phyloP scores from a whole-genome alignment of 2,797 vertebrate genomes.

The Alfaro cultratus region DNA sequence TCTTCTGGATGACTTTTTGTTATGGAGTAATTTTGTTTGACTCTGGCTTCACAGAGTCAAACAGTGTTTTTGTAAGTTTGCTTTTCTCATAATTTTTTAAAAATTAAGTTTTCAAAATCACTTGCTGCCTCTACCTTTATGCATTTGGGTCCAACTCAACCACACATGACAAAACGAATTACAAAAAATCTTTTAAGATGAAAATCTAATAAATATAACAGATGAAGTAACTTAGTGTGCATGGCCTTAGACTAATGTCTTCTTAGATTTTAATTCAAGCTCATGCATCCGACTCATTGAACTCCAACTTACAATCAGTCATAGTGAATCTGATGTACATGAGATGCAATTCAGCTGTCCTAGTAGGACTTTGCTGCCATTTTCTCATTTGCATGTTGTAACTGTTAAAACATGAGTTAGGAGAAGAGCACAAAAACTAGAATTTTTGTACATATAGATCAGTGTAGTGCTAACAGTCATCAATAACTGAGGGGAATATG shows the following conservation, averaged over 20 bases:
- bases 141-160: too few species aligned
- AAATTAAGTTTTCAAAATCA: too few species aligned
- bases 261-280: background rate
- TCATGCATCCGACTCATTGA: background rate
- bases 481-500: background rate
- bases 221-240: background rate
- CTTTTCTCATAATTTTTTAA: too few species aligned
- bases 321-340: background rate
- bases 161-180: too few species aligned
- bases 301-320: background rate
- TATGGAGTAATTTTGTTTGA: too few species aligned
- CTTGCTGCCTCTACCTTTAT: too few species aligned
- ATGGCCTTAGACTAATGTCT: background rate
- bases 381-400: background rate
- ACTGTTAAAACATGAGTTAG: background rate
- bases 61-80: too few species aligned
- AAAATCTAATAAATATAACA: background rate
- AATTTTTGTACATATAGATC: background rate
- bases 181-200: background rate
- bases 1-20: too few species aligned
- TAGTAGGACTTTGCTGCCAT: background rate
- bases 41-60: too few species aligned
- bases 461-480: background rate
- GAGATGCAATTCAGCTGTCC: too few species aligned
- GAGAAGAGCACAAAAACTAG: background rate